Conservation (phyloP, 2,113 vertebrate genomes). For the Raja brachyura region DNA sequence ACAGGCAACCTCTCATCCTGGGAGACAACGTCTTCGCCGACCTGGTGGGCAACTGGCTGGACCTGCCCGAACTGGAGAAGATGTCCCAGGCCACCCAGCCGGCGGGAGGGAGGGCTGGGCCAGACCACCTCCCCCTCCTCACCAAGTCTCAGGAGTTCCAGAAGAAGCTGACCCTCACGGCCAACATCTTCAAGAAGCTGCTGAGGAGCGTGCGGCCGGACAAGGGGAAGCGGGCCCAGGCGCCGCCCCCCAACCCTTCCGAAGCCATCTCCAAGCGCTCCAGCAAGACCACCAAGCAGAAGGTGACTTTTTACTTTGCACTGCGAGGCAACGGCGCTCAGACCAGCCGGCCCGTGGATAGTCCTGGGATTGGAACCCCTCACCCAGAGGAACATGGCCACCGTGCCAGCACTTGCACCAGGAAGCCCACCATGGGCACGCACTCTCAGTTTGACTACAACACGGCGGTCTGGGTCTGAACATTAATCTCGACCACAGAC, state of each 20-base stretch:
- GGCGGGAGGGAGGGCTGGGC: slow-evolving; percentile 50
- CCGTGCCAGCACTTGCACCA: slow-evolving; percentile 52
- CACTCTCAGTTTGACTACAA: slow-evolving; percentile 81
- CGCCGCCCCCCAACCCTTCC: slow-evolving; percentile 59
- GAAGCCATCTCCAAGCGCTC: slow-evolving; percentile 68
- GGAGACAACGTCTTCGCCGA: slow-evolving; percentile 93
- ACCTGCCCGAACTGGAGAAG: slow-evolving; percentile 84
- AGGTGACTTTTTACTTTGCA: slow-evolving; percentile 72
- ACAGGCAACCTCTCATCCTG: slow-evolving; percentile 83
- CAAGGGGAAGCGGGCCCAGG: slow-evolving; percentile 82
- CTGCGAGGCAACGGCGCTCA: slow-evolving; percentile 61
- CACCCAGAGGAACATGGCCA: slow-evolving; percentile 45
- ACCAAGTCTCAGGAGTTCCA: slow-evolving; percentile 78
- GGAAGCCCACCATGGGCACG: slow-evolving; percentile 52
- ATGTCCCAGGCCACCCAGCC: slow-evolving; percentile 42
- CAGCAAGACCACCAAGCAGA: slow-evolving; percentile 68
- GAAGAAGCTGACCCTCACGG: slow-evolving; percentile 80
- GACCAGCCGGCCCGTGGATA: slow-evolving; percentile 47
- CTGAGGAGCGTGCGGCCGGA: slow-evolving; percentile 82
- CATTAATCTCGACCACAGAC: neutral
- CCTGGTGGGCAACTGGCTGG: slow-evolving; percentile 93
- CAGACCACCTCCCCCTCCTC: slow-evolving; percentile 41
- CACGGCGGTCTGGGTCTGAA: slow-evolving; percentile 92
- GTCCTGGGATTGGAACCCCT: slow-evolving; percentile 51
- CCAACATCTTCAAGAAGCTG: slow-evolving; percentile 93